These are phyloP conservation scores for Andinoacara biseriatus DNA, from an alignment of 2,113 vertebrate genomes.

Conservation along the genomic window DNA sequence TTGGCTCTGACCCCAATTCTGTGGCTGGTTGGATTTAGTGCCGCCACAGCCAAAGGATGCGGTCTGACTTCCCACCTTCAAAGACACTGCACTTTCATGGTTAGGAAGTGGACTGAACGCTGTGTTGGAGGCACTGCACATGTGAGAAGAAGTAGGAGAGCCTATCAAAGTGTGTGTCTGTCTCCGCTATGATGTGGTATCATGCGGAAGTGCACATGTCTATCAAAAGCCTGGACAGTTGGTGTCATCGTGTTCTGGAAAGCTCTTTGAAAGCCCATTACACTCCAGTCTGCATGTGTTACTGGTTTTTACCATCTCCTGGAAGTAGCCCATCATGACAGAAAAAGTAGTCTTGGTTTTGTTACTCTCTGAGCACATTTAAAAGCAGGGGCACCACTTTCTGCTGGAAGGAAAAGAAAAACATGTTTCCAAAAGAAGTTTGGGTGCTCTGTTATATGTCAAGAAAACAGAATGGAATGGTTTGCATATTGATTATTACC, in stretches of 20 bases:
- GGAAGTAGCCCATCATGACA: constrained; percentile 4
- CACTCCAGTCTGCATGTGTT: constrained; percentile 40
- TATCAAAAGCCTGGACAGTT: constrained; percentile 24
- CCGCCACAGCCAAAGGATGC: constrained; percentile 24
- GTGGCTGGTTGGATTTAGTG: constrained; percentile 28
- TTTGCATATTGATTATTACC: neutral
- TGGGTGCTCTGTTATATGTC: neutral
- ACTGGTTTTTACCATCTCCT: constrained; percentile 49
- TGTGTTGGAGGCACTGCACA: neutral
- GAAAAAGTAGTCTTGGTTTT: constrained; percentile 11
- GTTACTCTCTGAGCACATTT: neutral
- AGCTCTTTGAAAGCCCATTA: constrained; percentile 59
- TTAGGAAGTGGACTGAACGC: constrained; percentile 13
- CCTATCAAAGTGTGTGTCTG: constrained; percentile 2
- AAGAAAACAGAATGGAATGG: neutral
- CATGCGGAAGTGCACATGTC: constrained; percentile 28
- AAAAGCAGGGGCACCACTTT: neutral
- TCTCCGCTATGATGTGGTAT: constrained; percentile 8
- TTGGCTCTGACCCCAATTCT: constrained; percentile 68
- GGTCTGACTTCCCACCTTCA: constrained; percentile 50
- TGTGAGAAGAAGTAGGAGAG: neutral
- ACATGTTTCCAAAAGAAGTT: neutral
- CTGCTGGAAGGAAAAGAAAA: rapidly evolving
- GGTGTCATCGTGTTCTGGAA: constrained; percentile 38
- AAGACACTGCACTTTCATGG: constrained; percentile 44